Conservation (phyloP, 1,140 invertebrate species). For the Caenorhabditis latens region DNA sequence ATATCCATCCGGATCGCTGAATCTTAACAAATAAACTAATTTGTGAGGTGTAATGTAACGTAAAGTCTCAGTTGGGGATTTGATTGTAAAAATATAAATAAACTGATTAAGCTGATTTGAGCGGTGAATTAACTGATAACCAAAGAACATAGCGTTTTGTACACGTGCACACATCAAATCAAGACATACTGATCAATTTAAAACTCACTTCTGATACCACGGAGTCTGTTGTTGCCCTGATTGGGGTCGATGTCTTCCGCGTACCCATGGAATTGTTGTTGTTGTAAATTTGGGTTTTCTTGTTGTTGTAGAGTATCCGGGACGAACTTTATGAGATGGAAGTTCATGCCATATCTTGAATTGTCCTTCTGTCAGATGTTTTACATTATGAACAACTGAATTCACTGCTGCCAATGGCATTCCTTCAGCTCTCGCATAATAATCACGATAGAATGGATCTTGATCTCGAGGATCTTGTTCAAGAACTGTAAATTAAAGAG, state of each 20-base stretch:
- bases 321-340: conserved; percentile 16
- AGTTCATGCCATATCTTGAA: conserved; percentile 20
- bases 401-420: conserved; percentile 24
- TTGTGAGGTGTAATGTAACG: background rate
- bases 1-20: background rate
- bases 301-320: conserved; percentile 17
- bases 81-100: no score
- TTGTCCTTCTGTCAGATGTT: conserved; percentile 18
- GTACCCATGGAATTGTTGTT: conserved; percentile 20
- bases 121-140: no score
- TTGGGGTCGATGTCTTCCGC: conserved; percentile 22
- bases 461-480: conserved; percentile 15
- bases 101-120: no score
- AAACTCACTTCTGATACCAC: conserved; percentile 13
- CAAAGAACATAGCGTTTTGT: no score
- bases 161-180: background rate
- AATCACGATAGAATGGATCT: conserved; percentile 29
- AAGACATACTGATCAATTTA: background rate
- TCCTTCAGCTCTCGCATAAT: conserved; percentile 31
- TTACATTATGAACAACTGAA: conserved; percentile 18
- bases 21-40: conserved; percentile 18
- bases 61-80: no score
- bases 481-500: background rate
- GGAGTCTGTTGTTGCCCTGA: background rate
- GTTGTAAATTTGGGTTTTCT: background rate